Conservation (phyloP, 2,113 vertebrate species). For the Oceanodroma tethys region DNA sequence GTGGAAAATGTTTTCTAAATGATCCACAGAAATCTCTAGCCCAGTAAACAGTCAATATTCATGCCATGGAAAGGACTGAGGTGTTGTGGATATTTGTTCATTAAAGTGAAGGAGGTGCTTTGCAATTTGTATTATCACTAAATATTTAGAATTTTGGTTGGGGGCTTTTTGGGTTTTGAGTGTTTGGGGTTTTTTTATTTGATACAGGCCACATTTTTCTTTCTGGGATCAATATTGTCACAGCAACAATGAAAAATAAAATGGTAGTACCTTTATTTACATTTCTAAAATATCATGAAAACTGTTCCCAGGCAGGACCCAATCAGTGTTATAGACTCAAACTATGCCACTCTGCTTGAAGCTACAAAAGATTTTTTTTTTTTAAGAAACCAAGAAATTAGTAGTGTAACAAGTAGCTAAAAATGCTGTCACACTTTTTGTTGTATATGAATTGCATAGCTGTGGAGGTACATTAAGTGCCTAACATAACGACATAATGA, state of each 20-base stretch:
- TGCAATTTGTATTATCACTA: slow-evolving; percentile 16
- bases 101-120: background rate
- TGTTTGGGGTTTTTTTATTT: background rate
- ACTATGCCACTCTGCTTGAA: slow-evolving; percentile 83
- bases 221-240: slow-evolving; percentile 68
- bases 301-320: slow-evolving; percentile 68
- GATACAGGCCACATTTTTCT: slow-evolving; percentile 61
- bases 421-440: slow-evolving; percentile 89
- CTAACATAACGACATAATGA: slow-evolving; percentile 86
- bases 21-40: background rate
- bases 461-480: slow-evolving; percentile 81
- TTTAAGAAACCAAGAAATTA: slow-evolving; percentile 86
- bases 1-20: background rate
- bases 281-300: slow-evolving; percentile 77
- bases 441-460: slow-evolving; percentile 88
- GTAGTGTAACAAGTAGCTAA: slow-evolving; percentile 91
- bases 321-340: slow-evolving; percentile 75
- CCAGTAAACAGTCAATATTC: background rate
- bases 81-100: background rate
- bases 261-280: slow-evolving; percentile 72
- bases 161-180: background rate
- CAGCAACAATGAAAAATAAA: slow-evolving; percentile 68
- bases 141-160: background rate
- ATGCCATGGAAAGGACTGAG: background rate
- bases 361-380: slow-evolving; percentile 86